Evolutionary conservation across 2,888 invertebrate species (phyloP).

Genomic region (Trachelus stipa): DNA sequence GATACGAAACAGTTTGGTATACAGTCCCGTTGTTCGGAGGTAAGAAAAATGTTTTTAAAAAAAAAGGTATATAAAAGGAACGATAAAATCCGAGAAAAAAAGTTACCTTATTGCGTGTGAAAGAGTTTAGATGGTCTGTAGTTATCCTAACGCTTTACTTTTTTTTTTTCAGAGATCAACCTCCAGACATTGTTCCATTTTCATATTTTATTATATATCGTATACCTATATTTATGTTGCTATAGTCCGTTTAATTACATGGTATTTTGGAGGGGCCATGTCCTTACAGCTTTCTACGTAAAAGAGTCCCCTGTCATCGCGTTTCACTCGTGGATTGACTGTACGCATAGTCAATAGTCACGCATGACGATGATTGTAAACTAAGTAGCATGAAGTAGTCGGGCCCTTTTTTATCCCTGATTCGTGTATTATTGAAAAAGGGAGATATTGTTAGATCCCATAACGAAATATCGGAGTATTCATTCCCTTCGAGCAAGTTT

Average conservation of each 20-base stretch:
- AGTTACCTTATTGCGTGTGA: not conserved
- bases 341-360: not conserved
- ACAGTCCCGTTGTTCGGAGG: not conserved
- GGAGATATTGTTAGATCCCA: not conserved
- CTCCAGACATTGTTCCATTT: not conserved
- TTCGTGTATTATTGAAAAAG: not conserved
- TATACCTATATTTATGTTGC: not conserved
- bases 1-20: not conserved
- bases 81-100: not conserved
- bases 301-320: not conserved
- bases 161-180: not conserved
- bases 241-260: not conserved
- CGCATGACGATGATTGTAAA: not conserved
- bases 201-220: not conserved
- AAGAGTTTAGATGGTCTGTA: not conserved
- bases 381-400: not conserved
- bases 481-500: not conserved
- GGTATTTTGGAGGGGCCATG: not conserved
- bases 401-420: not conserved
- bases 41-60: not conserved
- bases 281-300: not conserved
- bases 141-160: not conserved
- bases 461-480: not conserved
- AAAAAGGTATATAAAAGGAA: not conserved
- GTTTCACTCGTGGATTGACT: not conserved